phyloP scores from a whole-genome alignment of 2,888 invertebrate genomes.

The Drosophila parthenogenetica region DNA sequence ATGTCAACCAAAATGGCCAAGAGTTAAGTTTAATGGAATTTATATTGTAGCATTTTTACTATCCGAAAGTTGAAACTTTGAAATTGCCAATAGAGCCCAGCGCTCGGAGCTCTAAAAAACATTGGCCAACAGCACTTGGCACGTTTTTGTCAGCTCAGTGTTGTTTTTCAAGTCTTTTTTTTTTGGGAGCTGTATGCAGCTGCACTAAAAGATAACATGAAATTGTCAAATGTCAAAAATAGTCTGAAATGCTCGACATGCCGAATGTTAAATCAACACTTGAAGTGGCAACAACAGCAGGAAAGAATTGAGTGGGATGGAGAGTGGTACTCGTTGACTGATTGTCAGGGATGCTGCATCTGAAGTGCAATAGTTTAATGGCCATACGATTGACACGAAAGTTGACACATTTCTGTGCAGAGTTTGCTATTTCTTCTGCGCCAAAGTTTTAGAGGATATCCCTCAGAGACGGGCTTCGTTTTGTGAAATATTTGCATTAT shows the following conservation, averaged over 20 bases:
- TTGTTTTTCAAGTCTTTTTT: neutral
- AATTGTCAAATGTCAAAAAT: conserved; percentile 56
- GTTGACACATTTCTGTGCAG: conserved; percentile 58
- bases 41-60: conserved; percentile 4
- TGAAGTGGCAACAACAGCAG: conserved; percentile 2
- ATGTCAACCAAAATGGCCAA: neutral
- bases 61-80: neutral
- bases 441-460: conserved; percentile 36
- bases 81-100: conserved; percentile 12
- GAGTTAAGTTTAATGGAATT: conserved; percentile 4
- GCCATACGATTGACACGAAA: conserved; percentile 63
- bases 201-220: conserved; percentile 43
- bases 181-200: conserved; percentile 11
- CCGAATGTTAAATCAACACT: conserved; percentile 37
- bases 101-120: neutral
- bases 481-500: conserved; percentile 43
- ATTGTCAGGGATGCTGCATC: conserved; percentile 25
- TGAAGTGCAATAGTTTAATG: conserved; percentile 69
- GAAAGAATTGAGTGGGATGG: neutral
- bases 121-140: conserved; percentile 19
- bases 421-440: conserved; percentile 18
- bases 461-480: conserved; percentile 37
- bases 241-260: conserved; percentile 40
- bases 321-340: neutral
- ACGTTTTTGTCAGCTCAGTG: conserved; percentile 23